Percentiles rank a stretch among this genome's conserved stretches.
phyloP scores from a whole-genome alignment of 2,113 vertebrate genomes.

The Lepus europaeus region DNA sequence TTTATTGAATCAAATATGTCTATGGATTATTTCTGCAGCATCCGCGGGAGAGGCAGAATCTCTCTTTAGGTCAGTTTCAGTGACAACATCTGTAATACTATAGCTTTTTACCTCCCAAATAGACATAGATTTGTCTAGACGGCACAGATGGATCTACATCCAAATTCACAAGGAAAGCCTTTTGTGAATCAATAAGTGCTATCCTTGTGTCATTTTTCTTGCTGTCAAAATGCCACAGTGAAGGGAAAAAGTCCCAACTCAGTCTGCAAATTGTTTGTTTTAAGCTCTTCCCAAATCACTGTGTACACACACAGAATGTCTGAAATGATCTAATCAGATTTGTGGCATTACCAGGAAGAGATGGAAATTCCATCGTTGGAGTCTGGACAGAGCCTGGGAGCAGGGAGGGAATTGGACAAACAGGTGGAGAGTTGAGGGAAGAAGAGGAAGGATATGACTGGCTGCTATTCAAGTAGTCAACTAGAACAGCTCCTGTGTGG shows the following conservation, averaged over 20 bases:
- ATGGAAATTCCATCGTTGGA: not conserved
- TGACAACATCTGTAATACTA: conserved; percentile 62
- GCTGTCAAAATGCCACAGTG: conserved; percentile 60
- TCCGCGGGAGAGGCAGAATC: conserved; percentile 28
- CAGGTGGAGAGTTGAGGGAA: not conserved
- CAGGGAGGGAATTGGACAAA: not conserved
- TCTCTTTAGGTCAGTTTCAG: conserved; percentile 65
- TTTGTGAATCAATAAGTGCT: conserved; percentile 73
- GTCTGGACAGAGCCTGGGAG: not conserved
- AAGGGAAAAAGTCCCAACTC: conserved; percentile 41
- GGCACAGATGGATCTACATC: conserved; percentile 57
- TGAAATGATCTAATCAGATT: conserved; percentile 2
- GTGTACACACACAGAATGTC: not conserved
- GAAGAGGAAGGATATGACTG: not conserved
- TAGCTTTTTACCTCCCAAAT: conserved; percentile 67
- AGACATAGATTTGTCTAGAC: conserved; percentile 72
- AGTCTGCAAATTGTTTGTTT: conserved; percentile 43
- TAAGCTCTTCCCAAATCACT: conserved; percentile 42
- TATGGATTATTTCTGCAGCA: conserved; percentile 50
- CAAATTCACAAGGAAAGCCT: conserved; percentile 69
- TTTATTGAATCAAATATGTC: conserved; percentile 41
- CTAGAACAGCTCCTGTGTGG: not conserved
- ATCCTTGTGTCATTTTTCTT: conserved; percentile 74
- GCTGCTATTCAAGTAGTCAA: not conserved
- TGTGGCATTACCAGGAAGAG: not conserved